These are phyloP conservation scores for Ariopsis seemanni DNA, from an alignment of 2,113 vertebrate species.

Conservation along the genomic window DNA sequence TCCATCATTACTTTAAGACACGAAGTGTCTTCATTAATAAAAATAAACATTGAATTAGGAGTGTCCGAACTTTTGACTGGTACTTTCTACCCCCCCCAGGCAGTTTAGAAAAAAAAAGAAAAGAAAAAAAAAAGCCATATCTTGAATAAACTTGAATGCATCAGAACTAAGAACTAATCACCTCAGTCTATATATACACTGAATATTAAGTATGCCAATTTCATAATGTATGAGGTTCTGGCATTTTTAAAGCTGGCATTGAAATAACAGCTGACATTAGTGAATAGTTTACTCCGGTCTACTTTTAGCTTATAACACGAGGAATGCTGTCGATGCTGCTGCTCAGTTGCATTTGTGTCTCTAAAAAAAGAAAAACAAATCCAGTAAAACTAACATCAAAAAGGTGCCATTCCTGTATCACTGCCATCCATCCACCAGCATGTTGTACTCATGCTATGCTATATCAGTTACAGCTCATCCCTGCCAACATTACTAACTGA, in stretches of 20 bases:
- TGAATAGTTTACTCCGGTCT: constrained; percentile 30
- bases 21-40: too few relatives aligned
- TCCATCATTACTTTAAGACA: too few relatives aligned
- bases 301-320: not conserved
- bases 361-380: not conserved
- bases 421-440: constrained; percentile 50
- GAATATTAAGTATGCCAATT: constrained; percentile 4
- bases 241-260: constrained; percentile 12
- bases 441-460: constrained; percentile 29
- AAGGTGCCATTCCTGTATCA: constrained; percentile 46
- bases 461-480: constrained; percentile 34
- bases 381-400: constrained; percentile 2
- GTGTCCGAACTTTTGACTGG: too few relatives aligned
- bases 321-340: constrained; percentile 24
- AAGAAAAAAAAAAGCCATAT: constrained; percentile 47
- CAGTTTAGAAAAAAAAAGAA: not conserved
- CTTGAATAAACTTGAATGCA: constrained; percentile 49
- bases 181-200: constrained; percentile 19
- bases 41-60: too few relatives aligned
- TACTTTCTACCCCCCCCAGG: too few relatives aligned
- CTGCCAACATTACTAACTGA: constrained; percentile 37
- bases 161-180: constrained; percentile 28
- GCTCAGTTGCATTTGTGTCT: not conserved
- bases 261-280: constrained; percentile 14
- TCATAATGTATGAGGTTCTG: constrained; percentile 7